phyloP scores from a whole-genome alignment of 2,113 vertebrate genomes.

The Brachypteracias leptosomus region DNA sequence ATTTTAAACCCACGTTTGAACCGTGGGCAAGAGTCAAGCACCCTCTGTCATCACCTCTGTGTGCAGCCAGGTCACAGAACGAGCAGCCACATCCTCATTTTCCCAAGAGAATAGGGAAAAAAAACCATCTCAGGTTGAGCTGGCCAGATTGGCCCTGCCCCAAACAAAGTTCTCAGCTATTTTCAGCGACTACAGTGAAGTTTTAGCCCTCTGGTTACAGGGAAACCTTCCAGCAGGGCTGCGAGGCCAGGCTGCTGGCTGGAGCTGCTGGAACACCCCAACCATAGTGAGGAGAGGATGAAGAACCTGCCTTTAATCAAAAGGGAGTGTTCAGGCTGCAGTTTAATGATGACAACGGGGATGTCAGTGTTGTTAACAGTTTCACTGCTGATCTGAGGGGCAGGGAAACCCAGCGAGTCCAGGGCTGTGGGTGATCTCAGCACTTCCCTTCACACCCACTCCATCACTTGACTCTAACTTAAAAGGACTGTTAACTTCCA shows the following conservation, averaged over 20 bases:
- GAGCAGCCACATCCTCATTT: neutral
- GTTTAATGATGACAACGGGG: constrained; percentile 31
- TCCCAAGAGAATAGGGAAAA: neutral
- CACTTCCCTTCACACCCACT: constrained; percentile 48
- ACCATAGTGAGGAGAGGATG: constrained; percentile 22
- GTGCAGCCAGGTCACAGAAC: neutral
- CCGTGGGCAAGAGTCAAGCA: neutral
- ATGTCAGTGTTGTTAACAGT: constrained; percentile 48
- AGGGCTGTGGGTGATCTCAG: constrained; percentile 8
- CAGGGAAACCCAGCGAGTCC: constrained; percentile 10
- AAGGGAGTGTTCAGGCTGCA: constrained; percentile 31
- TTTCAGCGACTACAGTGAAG: neutral
- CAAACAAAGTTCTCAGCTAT: neutral
- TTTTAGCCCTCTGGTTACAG: neutral
- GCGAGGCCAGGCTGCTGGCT: neutral
- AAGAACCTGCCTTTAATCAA: constrained; percentile 49
- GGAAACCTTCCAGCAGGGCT: constrained; percentile 10
- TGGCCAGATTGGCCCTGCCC: neutral
- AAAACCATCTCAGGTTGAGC: neutral
- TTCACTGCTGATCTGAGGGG: constrained; percentile 52
- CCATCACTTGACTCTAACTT: constrained; percentile 42
- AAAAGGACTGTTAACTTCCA: constrained; percentile 49
- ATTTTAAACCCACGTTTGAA: constrained; percentile 32
- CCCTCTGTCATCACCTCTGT: neutral
- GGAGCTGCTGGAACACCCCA: neutral